Base-by-base conservation (phyloP, 2,113 vertebrate species). In the Saguinus imperator region DNA sequence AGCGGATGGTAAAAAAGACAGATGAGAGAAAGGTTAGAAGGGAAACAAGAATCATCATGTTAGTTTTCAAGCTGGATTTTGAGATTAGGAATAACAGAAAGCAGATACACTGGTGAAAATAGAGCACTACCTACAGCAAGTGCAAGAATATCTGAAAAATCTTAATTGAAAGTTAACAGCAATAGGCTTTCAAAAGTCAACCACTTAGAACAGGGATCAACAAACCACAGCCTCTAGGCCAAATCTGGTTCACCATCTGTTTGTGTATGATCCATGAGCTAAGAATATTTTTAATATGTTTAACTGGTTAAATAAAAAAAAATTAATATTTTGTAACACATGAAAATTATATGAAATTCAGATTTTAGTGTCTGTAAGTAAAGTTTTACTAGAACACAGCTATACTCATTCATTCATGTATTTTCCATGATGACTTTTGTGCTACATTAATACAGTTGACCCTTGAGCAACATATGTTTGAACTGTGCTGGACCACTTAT, bases 11-110 rank as follows among this genome's bases (percentile, higher is more conserved):
- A 16, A 90, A 81, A 94, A 81, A 94, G 52, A 68, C 35, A 81
- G 37, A 81, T 52, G 76, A 95, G 35, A 96, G 35, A 27, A 92
- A 96, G 35, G 7, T 96, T 80, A 58, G 43, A 94, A 95, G 61
- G 66, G 66, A 90, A 92, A 29, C 8, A 45, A 18, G 8, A 17
- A 90, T 87, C 40, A 94, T 88, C 35, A 58, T 50, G 14, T 52
- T 88, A 64, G n/a, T 55, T 96, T 91, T 61, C 61, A 89, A 45
- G 84, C 12, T 48, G 68, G 73, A 81, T 68, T 61, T 88, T n/a
- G 35, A 85, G 8, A 68, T 89, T 57, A 70, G 48, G 18, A 10
- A 82, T 20, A 92, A 40, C 43, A 92, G 32, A 79, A 88, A 79
- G 76, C 27, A 57, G 40, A 55, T 6, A 91, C 70, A 45, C 9